phyloP scores from a whole-genome alignment of 1,140 invertebrate genomes.

The Cotesia chilonis region DNA sequence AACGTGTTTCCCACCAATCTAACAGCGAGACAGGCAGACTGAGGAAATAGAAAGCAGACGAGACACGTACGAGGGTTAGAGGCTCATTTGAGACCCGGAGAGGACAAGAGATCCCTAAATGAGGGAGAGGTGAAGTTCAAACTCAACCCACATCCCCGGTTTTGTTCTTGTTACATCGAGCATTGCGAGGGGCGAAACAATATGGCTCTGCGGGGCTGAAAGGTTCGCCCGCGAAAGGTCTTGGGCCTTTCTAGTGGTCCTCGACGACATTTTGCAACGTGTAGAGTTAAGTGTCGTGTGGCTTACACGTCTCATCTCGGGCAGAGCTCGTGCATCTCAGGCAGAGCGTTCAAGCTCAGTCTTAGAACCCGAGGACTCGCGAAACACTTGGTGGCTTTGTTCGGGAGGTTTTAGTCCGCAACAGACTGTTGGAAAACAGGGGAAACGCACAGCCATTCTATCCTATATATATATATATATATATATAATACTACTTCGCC shows the following conservation, averaged over 20 bases:
- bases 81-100: conserved; percentile 11
- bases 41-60: conserved; percentile 15
- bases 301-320: conserved; percentile 10
- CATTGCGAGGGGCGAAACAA: conserved; percentile 63
- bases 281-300: neutral
- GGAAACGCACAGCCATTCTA: no score
- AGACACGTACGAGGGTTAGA: conserved; percentile 27
- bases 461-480: no score
- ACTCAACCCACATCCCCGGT: conserved; percentile 46
- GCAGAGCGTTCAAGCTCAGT: no score
- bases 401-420: no score
- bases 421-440: no score
- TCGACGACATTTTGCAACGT: conserved; percentile 7
- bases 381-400: no score
- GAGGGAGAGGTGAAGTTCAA: conserved; percentile 50
- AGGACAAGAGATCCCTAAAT: conserved; percentile 26
- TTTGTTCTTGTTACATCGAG: conserved; percentile 46
- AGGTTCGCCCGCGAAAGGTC: conserved; percentile 15
- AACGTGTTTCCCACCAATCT: conserved; percentile 4
- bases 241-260: conserved; percentile 12
- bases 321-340: no score
- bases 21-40: neutral
- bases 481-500: no score
- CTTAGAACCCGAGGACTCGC: no score
- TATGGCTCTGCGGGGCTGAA: conserved; percentile 39